Base-by-base conservation (phyloP, 2,888 invertebrate genomes). In the Metacarcinus magister region DNA sequence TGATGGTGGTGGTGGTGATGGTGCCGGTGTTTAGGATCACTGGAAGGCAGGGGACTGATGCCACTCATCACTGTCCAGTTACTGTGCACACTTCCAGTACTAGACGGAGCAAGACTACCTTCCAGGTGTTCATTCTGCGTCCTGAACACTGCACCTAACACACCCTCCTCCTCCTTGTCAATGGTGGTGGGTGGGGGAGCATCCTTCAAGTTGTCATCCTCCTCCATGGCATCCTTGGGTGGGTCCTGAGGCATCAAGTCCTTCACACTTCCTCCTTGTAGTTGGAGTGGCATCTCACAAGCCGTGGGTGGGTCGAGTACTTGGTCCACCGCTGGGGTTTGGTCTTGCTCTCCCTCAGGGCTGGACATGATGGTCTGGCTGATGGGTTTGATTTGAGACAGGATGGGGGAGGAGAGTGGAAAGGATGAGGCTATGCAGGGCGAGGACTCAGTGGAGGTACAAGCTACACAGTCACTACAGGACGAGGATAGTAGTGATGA, bases 1-100 rank as follows among this genome's bases (percentile, higher is more conserved):
- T 48, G 92, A n/a, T 48, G 92, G 32, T 39, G 60, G 32, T 93
- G 92, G 16, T 54, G 92, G 92, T 92, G 60, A 16, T 93, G 28
- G 54, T 19, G 39, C 2, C 23, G 92, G 46, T 92, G 91, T 32
- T 60, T 46, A 19, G 92, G 54, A 19, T 93, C 92, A 19, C 92
- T 93, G 28, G 46, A 48, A 13, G 92, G 39, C 32, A 93, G 92
- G 54, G 92, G 92, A 60, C 92, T 93, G 60, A 93, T 54, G 28
- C 92, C 92, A 39, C 92, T 93, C 16, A 93, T 93, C 4, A 32
- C 92, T 0, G 92, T 93, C 54, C 48, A 93, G 60, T 93, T 93
- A 46, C 48, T 54, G 13, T 23, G 23, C 28, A 54, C 60, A 93
- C 92, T 93, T 13, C 92, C 92, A 7, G 39, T 39, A n/a, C 92